Base-by-base conservation (phyloP, 2,113 vertebrate species). In the Dasyornis broadbenti region DNA sequence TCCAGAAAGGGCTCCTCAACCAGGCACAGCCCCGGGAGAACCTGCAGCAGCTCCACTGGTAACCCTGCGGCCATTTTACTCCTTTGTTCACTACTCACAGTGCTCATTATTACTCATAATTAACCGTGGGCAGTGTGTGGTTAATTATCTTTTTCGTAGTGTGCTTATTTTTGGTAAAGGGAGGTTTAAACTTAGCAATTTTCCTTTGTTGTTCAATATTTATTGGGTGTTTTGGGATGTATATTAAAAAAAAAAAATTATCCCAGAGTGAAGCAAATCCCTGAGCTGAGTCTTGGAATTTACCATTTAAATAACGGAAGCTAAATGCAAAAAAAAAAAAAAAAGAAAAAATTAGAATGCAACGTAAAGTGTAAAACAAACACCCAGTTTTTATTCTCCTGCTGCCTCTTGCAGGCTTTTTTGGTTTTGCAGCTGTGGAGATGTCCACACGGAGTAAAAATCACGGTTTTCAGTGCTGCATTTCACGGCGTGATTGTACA, bases 1-100 rank as follows among this genome's bases (percentile, higher is more conserved):
- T 97, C 26, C 90, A 90, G 2, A 94, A 88, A 53, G 96, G 90
- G 4, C 71, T 97, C 35, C 66, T 64, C 50, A 92, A 86, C 86
- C 92, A 95, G 64, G 96, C 96, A 5, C 82, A 95, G 61, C 95
- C 96, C 9, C 35, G 0, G 19, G 91, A 97, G 42, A 66, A 0
- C 21, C 49, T 97, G 80, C 91, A 95, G 5, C 94, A 95, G 56
- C 86, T 96, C 9, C 78, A 23, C 4, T 47, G 96, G 95, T 97
- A 93, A 93, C 31, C 15, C 66, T 53, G 15, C 22, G 1, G 0
- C 2, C 0, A 19, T 35, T n/a, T 18, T 45, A 21, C 23, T n/a
- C 40, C 0, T 31, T 37, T 31, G 10, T 19, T 42, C 26, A 12
- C 33, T 9, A 11, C 35, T 40, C 40, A 27, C 10, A 24, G 18